Base-by-base conservation (phyloP, 2,888 invertebrate species). In the Drosophila colorata region DNA sequence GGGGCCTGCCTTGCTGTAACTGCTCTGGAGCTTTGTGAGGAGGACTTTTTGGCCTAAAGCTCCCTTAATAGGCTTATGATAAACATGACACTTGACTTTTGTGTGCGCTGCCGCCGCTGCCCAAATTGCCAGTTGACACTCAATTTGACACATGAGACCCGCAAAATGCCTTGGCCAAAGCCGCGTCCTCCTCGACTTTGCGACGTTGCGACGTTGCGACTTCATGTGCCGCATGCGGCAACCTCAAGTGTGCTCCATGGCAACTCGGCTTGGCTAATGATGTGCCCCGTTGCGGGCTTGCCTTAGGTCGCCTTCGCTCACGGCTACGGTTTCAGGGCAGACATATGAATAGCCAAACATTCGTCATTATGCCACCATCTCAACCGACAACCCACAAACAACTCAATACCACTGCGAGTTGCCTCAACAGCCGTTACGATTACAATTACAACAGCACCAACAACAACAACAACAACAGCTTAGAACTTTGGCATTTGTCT, bases 111-210 rank as follows among this genome's bases (percentile, higher is more conserved):
- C 44, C 18, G 53, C 8, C 31, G 47, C 28, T 55, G 74, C 74
- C 87, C 85, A 90, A 90, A 90, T 90, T 90, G 90, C 87, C 90
- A 91, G 91, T 90, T 91, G 90, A 90, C 90, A 90, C 90, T 90
- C 90, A 90, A 89, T 90, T 91, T 90, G 91, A 88, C 90, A 87
- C 80, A 78, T 80, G 90, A 89, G 81, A 52, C 80, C 69, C 83
- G 61, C 80, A 83, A 77, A 70, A 66, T 57, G 81, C 48, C 65
- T 63, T 53, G 46, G 40, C 53, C 38, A 44, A 68, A 41, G 49
- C 65, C 74, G 65, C 76, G 65, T 61, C 55, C 16, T 58, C 57
- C 18, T 61, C 46, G n/a, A 20, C n/a, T n/a, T n/a, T n/a, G n/a
- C n/a, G n/a, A n/a, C n/a, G n/a, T n/a, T n/a, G n/a, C n/a, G n/a